phyloP scores from a whole-genome alignment of 2,888 invertebrate genomes.

The Hanleya hanleyi region DNA sequence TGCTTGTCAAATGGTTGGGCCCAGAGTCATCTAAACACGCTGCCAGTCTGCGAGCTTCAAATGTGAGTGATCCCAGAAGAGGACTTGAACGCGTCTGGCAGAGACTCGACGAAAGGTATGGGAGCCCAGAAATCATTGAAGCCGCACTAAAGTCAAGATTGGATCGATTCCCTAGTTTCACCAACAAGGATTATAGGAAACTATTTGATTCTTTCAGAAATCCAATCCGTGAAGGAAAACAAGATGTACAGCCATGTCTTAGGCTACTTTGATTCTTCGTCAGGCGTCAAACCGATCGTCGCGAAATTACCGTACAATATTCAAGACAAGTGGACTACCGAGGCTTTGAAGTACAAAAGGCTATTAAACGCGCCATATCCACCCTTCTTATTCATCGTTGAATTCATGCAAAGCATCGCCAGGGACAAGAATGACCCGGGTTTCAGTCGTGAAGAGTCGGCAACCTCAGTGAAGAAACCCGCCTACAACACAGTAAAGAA shows the following conservation, averaged over 20 bases:
- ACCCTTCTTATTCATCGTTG: slow-evolving; percentile 34
- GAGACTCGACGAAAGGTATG: slow-evolving; percentile 28
- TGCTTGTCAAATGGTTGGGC: slow-evolving; percentile 29
- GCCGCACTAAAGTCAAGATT: slow-evolving; percentile 18
- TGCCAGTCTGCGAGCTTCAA: slow-evolving; percentile 12
- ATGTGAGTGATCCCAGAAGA: slow-evolving; percentile 7
- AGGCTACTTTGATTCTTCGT: slow-evolving; percentile 28
- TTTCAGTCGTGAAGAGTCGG: slow-evolving; percentile 15
- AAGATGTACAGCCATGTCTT: slow-evolving; percentile 18
- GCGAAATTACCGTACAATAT: slow-evolving; percentile 25
- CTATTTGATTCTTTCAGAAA: slow-evolving; percentile 32
- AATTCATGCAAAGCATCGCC: slow-evolving; percentile 33
- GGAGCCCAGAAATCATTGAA: slow-evolving; percentile 24
- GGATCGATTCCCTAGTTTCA: slow-evolving; percentile 18
- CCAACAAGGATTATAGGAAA: slow-evolving; percentile 19
- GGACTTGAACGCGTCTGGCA: slow-evolving; percentile 27
- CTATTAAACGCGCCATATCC: slow-evolving; percentile 13
- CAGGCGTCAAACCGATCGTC: slow-evolving; percentile 27
- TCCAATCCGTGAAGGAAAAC: slow-evolving; percentile 32
- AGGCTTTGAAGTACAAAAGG: slow-evolving; percentile 15
- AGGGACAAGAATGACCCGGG: slow-evolving; percentile 34
- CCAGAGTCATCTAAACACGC: slow-evolving; percentile 20
- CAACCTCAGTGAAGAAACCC: neutral
- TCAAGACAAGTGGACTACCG: slow-evolving; percentile 33
- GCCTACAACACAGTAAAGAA: neutral